Evolutionary conservation across 2,888 invertebrate species (phyloP), one percentile per base, ranked within the genome.

Genomic region (Nysson spinosus): DNA sequence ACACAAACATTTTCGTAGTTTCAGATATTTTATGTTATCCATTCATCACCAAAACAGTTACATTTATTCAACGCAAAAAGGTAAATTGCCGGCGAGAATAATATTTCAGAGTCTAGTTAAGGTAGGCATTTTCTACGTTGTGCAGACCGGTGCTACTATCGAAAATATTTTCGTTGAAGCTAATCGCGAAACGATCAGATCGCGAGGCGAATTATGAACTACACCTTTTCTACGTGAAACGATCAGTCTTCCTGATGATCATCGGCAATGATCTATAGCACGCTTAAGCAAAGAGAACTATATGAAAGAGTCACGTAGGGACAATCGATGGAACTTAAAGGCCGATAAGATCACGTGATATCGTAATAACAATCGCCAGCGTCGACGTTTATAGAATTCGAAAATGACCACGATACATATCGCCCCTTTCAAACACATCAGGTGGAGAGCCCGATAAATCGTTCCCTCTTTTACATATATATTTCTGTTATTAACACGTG

Each of bases 371-470:
- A 26, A 66, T 65, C 58, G 56, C 56, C 22, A 49, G 40, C 44
- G 56, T 52, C 54, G 51, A 44, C 60, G 44, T 57, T 51, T 43
- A 42, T 47, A 43, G 61, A 60, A 64, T 70, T 72, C 64, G 55
- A 52, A 72, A 69, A 63, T 64, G 62, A 61, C 60, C 61, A 42
- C 44, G 69, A 75, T 72, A 72, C 30, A 19, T 63, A 75, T 76
- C 72, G 58, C 37, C 49, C 63, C 30, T 52, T 32, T 44, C 30
- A 16, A 14, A 12, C 30, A 34, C 40, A 51, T 66, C 52, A 42
- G 50, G 35, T 50, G 55, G 30, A 43, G 40, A 16, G 14, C 16
- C 34, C 11, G 34, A 16, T 11, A 60, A 43, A 40, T 55, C 35
- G 54, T 43, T 32, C 17, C 39, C 17, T 7, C 24, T 30, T 19